phyloP scores from a whole-genome alignment of 2,888 invertebrate genomes.

The Timema cristinae region DNA sequence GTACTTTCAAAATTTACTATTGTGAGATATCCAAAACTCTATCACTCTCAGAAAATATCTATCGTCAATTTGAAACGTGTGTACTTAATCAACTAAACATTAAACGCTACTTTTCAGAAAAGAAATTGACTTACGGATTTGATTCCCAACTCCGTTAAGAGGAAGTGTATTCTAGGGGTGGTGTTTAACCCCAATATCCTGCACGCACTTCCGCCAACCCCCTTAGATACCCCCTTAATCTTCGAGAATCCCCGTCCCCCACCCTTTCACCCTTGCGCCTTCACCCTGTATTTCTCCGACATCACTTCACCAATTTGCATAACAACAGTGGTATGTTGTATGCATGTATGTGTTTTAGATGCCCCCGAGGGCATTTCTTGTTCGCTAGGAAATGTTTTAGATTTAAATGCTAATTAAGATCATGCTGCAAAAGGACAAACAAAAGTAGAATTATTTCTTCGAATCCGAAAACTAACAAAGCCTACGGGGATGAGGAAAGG shows the following conservation, averaged over 20 bases:
- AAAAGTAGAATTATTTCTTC: constrained; percentile 32
- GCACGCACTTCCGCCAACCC: constrained; percentile 1
- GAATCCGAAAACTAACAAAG: constrained; percentile 31
- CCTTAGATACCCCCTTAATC: background rate
- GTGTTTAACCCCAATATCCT: constrained; percentile 15
- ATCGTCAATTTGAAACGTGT: too few relatives aligned
- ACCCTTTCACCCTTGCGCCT: background rate
- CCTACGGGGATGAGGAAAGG: constrained; percentile 6
- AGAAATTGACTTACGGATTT: constrained; percentile 8
- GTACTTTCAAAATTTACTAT: too few relatives aligned
- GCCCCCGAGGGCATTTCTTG: constrained; percentile 3
- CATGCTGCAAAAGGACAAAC: constrained; percentile 25
- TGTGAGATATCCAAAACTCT: too few relatives aligned
- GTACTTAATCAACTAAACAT: too few relatives aligned
- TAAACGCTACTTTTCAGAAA: background rate
- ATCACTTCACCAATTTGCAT: constrained; percentile 29
- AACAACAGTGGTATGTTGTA: constrained; percentile 29
- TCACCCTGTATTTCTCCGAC: background rate
- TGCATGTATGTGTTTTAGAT: background rate
- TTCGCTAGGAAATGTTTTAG: constrained; percentile 27
- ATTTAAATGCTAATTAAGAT: constrained; percentile 36
- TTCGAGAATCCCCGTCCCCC: background rate
- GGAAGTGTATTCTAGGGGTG: constrained; percentile 12
- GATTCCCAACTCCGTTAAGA: constrained; percentile 2
- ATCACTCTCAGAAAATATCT: too few relatives aligned